These are phyloP conservation scores for Parotia lawesii DNA, from an alignment of 2,113 vertebrate genomes.

Conservation along the genomic window DNA sequence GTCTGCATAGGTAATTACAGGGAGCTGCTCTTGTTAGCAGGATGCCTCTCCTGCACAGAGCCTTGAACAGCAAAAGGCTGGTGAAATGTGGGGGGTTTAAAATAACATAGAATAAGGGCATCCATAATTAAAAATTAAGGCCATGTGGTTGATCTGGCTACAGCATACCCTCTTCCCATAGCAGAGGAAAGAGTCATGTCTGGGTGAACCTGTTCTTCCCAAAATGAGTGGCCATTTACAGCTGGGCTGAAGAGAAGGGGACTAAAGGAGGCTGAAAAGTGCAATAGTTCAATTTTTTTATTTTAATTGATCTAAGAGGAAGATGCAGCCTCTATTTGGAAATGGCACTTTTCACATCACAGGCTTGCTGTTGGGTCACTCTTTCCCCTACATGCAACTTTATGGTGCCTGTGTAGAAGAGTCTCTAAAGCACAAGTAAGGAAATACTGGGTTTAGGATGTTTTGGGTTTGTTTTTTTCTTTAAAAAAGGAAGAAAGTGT, in stretches of 20 bases:
- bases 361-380: not conserved
- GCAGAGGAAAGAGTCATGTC: fast-evolving
- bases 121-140: not conserved
- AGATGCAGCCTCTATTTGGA: not conserved
- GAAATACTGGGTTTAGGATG: fast-evolving
- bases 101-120: not conserved
- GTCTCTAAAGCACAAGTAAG: not conserved
- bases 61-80: not conserved
- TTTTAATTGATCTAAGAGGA: not conserved
- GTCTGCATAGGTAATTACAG: not conserved
- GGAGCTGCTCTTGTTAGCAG: not conserved
- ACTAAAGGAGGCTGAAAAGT: not conserved
- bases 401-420: not conserved
- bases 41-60: not conserved
- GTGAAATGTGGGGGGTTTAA: not conserved
- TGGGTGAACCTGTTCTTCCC: not conserved
- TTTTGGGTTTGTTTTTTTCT: not conserved
- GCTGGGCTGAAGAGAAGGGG: not conserved
- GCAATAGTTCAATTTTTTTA: fast-evolving
- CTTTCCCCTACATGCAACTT: fast-evolving
- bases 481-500: fast-evolving
- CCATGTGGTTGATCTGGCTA: not conserved
- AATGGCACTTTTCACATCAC: not conserved
- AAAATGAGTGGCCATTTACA: not conserved
- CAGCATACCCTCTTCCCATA: not conserved